Evolutionary conservation across 35 echinoderm and acorn worm species (phyloP), one percentile per base, ranked within the genome.

Genomic region (Ptychodera flava): DNA sequence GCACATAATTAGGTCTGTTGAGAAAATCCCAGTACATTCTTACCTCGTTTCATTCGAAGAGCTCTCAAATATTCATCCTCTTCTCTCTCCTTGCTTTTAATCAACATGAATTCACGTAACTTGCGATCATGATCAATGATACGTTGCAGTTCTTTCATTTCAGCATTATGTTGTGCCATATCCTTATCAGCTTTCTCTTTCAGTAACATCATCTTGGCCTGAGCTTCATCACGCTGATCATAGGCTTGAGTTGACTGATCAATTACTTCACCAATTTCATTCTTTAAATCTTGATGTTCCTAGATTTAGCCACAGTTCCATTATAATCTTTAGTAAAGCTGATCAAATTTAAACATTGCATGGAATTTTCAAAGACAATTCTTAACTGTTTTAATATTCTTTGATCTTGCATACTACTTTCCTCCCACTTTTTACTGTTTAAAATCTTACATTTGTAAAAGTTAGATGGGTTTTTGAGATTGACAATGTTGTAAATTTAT

Each of bases 171-270:
- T 35, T 99, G 96, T 77, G 96, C 90, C 78, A 90, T 91, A 82
- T 99, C 96, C 82, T 99, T 99, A 88, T 99, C 96, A 28, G 96
- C 92, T 77, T 94, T 99, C 79, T 99, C 96, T 83, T 99, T 99
- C 38, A 99, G 89, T 1, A 99, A 88, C 34, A 99, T 99, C 90
- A 99, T 99, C 88, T 99, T 99, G 35, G 93, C 96, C 88, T 99
- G 96, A 32, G 96, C 96, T 84, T 99, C 96, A 81, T 99, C 96
- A 38, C 96, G 38, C 1, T 80, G 31, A 77, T 99, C 96, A 77
- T 99, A 99, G 16, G 96, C 96, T 35, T 94, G 92, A 28, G 96
- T 99, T 10, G 96, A 99, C 85, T 99, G 96, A 86, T 99, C 96
- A 28, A 99, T 99, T 15, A 99, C 96, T 79, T 99, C 96, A 32